Evolutionary conservation across 2,113 vertebrate genomes (phyloP).

Genomic region (Cnemophilus loriae): DNA sequence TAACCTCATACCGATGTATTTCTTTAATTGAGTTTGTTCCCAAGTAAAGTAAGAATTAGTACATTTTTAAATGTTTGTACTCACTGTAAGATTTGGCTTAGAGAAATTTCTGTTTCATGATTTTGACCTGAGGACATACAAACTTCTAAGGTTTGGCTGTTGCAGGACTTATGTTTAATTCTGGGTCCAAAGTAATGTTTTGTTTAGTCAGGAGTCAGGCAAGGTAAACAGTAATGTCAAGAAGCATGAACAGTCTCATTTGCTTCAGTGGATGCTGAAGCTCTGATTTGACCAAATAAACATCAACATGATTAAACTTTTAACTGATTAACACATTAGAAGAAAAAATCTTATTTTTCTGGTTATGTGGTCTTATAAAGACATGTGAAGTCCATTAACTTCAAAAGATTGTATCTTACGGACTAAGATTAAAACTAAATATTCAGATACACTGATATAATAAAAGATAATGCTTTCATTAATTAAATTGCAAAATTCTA

Average conservation of each 20-base stretch:
- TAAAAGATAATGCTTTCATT: not conserved
- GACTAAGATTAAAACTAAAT: not conserved
- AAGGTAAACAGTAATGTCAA: not conserved
- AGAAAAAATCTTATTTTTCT: not conserved
- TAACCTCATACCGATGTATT: not conserved
- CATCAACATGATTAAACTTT: not conserved
- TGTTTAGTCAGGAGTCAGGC: not conserved
- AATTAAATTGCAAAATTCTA: not conserved
- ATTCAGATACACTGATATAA: not conserved
- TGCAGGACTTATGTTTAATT: not conserved
- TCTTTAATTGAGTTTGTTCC: not conserved
- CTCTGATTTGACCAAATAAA: not conserved
- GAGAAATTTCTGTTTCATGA: not conserved
- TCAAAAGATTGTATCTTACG: not conserved
- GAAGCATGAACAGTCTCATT: not conserved
- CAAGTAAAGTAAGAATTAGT: not conserved
- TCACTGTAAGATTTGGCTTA: not conserved
- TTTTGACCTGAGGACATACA: not conserved
- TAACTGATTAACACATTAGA: not conserved
- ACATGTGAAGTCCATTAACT: not conserved
- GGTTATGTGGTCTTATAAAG: not conserved
- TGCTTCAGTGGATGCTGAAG: not conserved
- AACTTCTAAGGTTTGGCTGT: not conserved
- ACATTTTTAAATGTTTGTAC: not conserved
- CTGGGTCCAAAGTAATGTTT: not conserved